Base-by-base conservation (phyloP, 1,140 invertebrate genomes). In the Lasioglossum albipes region DNA sequence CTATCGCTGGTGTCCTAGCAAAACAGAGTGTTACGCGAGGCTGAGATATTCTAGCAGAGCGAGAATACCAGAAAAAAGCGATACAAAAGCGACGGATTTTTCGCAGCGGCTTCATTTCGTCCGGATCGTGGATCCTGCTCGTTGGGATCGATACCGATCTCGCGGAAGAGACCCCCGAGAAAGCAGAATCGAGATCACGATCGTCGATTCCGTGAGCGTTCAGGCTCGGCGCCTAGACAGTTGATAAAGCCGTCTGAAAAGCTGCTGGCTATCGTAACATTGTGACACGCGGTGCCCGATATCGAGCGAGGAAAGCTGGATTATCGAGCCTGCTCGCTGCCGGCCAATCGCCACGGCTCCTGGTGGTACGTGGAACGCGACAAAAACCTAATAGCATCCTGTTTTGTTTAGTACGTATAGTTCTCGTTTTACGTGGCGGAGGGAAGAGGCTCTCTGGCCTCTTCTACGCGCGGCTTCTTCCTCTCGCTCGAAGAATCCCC, bases 401-500 rank as follows among this genome's bases (percentile, higher is more conserved):
- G 80, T 83, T 85, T 85, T 83, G 72, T 82, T 86, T 86, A 83
- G 72, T 68, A 68, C 13, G 27, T n/a, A 73, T n/a, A 59, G 71
- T 76, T 80, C 65, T 86, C 76, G 76, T 84, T 86, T 85, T 80
- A 85, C 73, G 61, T 57, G 61, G 70, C 36, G 13, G 69, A 52
- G 67, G 66, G 65, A 31, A 9, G 52, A 71, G 54, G 42, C 27
- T 71, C 85, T 9, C 16, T 16, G 84, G 71, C 77, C 83, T 82
- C 65, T 79, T 84, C 82, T 84, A 84, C 79, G 77, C 85, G 81
- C 82, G 85, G 76, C 80, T 84, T 81, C 84, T 80, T 81, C 69
- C 70, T 87, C 86, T 86, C 86, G 90, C 89, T 89, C 86, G 89
- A 91, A 90, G 89, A 91, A 92, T 91, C 88, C 89, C 90, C 90